Evolutionary conservation across 2,888 invertebrate genomes (phyloP).

Genomic region (Halocaridina rubra): DNA sequence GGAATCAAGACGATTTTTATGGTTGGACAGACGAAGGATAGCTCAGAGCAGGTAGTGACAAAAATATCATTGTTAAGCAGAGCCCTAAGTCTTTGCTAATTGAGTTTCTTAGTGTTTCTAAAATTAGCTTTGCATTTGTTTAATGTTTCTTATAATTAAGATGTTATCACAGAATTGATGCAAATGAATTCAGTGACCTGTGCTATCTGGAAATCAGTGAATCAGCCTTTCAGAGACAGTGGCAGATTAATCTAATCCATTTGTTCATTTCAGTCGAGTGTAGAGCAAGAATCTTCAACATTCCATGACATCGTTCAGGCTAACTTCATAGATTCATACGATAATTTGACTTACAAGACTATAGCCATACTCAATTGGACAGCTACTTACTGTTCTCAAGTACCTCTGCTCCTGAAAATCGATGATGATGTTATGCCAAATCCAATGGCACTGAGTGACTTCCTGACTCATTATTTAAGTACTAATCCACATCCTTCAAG

Average conservation of each 20-base stretch:
- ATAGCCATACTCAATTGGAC: constrained; percentile 16
- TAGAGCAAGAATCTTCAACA: background rate
- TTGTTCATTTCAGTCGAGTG: background rate
- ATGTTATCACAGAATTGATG: too few relatives aligned
- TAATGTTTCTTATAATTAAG: too few relatives aligned
- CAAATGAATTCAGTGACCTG: too few relatives aligned
- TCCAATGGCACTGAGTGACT: constrained; percentile 20
- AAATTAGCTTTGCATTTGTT: too few relatives aligned
- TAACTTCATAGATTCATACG: constrained; percentile 16
- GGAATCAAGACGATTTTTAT: constrained; percentile 6
- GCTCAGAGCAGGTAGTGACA: background rate
- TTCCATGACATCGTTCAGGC: constrained; percentile 12
- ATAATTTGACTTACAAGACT: constrained; percentile 24
- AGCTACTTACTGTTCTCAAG: background rate
- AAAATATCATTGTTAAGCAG: too few relatives aligned
- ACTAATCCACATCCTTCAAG: background rate
- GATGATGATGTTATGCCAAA: constrained; percentile 28
- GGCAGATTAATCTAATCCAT: too few relatives aligned
- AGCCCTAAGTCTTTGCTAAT: too few relatives aligned
- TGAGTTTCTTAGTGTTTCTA: too few relatives aligned
- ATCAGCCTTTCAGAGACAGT: too few relatives aligned
- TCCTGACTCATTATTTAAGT: background rate
- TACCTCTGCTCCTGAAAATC: constrained; percentile 11
- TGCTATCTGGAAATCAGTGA: too few relatives aligned
- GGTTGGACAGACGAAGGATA: background rate